phyloP scores from a whole-genome alignment of 2,888 invertebrate genomes.

The Tipula confusa region DNA sequence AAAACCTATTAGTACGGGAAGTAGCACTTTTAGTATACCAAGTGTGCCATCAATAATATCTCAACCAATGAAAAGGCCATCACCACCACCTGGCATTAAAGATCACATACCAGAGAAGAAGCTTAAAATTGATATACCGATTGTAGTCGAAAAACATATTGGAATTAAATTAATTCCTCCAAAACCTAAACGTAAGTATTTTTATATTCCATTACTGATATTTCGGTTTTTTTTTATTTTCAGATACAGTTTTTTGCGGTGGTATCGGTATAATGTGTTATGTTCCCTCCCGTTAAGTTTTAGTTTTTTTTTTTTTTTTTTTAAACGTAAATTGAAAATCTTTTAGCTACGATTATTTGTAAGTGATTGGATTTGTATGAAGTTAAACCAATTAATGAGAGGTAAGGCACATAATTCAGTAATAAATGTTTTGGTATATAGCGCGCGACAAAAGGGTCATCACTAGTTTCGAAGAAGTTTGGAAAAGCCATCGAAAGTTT shows the following conservation, averaged over 20 bases:
- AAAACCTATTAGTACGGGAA: constrained; percentile 49
- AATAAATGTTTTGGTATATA: not conserved
- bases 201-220: not conserved
- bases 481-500: constrained; percentile 14
- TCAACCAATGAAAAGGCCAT: constrained; percentile 41
- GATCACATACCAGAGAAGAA: constrained; percentile 65
- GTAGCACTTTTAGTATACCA: constrained; percentile 40
- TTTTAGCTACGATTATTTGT: not conserved
- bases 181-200: constrained; percentile 86
- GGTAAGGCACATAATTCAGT: constrained; percentile 5
- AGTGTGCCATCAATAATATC: constrained; percentile 33
- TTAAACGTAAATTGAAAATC: not conserved
- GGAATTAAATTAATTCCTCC: constrained; percentile 82
- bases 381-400: not conserved
- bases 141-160: constrained; percentile 65
- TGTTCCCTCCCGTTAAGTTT: not conserved
- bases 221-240: not conserved
- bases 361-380: not conserved
- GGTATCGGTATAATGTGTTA: not conserved
- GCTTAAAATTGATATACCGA: constrained; percentile 58
- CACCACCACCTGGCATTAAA: constrained; percentile 42
- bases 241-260: not conserved
- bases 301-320: not conserved
- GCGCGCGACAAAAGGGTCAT: not conserved
- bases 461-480: not conserved